These are phyloP conservation scores for Drosophila pseudotalamancana DNA, from an alignment of 2,888 invertebrate genomes.

Conservation along the genomic window DNA sequence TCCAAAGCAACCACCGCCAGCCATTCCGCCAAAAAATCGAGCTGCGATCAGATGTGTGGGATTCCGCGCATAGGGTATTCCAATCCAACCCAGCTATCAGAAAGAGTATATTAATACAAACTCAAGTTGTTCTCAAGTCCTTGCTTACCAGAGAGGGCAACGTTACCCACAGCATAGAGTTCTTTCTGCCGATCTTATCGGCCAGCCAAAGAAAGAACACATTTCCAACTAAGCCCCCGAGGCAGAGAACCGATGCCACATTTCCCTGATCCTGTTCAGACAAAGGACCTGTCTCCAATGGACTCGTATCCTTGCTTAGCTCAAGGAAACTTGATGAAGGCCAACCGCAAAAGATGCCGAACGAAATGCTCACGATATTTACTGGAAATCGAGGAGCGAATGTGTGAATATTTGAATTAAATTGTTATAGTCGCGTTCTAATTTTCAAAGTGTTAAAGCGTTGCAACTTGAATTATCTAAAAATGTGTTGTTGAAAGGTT, in stretches of 20 bases:
- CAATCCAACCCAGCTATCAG: slow-evolving; percentile 76
- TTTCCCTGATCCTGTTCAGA: slow-evolving; percentile 79
- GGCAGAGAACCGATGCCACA: slow-evolving; percentile 81
- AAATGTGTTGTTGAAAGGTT: no score
- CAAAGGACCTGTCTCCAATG: slow-evolving; percentile 78
- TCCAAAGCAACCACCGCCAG: slow-evolving; percentile 77
- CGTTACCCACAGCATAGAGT: slow-evolving; percentile 66
- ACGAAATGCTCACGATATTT: slow-evolving; percentile 79
- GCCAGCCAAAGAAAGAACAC: slow-evolving; percentile 81
- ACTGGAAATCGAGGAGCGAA: slow-evolving; percentile 1
- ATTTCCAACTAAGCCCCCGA: slow-evolving; percentile 81
- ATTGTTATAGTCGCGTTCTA: no score
- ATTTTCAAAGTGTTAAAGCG: no score
- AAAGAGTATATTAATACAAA: not conserved
- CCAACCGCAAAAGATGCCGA: slow-evolving; percentile 83
- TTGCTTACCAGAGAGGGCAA: slow-evolving; percentile 78
- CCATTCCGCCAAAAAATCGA: slow-evolving; percentile 77
- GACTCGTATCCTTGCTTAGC: slow-evolving; percentile 72
- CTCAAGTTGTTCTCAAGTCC: rapidly evolving
- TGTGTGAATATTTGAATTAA: not conserved
- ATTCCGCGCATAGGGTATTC: slow-evolving; percentile 73
- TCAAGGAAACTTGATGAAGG: slow-evolving; percentile 81
- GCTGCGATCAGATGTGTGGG: slow-evolving; percentile 68
- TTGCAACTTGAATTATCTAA: no score
- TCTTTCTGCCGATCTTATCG: slow-evolving; percentile 79